Percentiles rank a stretch among this genome's conserved stretches.
phyloP scores from a whole-genome alignment of 2,113 vertebrate genomes.

The Galemys pyrenaicus region DNA sequence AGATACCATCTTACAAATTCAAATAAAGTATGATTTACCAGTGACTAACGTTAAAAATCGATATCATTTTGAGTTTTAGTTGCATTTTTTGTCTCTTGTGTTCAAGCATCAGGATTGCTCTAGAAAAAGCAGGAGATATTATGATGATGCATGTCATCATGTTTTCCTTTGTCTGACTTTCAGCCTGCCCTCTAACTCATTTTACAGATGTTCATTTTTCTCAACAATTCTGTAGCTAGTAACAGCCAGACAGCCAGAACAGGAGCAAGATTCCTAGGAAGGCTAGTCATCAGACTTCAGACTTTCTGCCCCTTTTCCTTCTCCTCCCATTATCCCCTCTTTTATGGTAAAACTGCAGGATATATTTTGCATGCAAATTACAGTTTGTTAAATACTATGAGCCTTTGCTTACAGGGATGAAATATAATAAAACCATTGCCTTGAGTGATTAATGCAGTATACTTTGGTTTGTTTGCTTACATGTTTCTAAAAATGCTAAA shows the following conservation, averaged over 20 bases:
- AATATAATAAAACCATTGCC: constrained; percentile 36
- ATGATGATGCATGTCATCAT: not conserved
- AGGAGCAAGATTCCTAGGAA: not conserved
- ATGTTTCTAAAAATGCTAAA: constrained; percentile 41
- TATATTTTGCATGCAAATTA: constrained; percentile 32
- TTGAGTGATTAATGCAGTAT: not conserved
- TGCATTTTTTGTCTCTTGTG: constrained; percentile 23
- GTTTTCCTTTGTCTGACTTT: constrained; percentile 47
- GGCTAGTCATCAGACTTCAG: not conserved
- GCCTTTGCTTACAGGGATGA: not conserved
- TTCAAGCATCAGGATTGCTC: constrained; percentile 2
- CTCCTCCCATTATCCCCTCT: not conserved
- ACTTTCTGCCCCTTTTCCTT: not conserved
- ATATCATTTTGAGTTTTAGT: not conserved
- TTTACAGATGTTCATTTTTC: constrained; percentile 47
- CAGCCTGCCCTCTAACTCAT: not conserved
- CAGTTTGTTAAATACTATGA: constrained; percentile 27
- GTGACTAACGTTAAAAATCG: not conserved
- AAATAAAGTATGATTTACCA: not conserved
- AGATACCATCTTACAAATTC: not conserved
- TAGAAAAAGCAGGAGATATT: not conserved
- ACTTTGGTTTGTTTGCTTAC: not conserved
- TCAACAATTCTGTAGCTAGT: constrained; percentile 38
- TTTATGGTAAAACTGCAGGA: not conserved
- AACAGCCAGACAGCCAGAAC: not conserved